Conservation (phyloP, 2,888 invertebrate genomes). For the Ormyrus thymus region DNA sequence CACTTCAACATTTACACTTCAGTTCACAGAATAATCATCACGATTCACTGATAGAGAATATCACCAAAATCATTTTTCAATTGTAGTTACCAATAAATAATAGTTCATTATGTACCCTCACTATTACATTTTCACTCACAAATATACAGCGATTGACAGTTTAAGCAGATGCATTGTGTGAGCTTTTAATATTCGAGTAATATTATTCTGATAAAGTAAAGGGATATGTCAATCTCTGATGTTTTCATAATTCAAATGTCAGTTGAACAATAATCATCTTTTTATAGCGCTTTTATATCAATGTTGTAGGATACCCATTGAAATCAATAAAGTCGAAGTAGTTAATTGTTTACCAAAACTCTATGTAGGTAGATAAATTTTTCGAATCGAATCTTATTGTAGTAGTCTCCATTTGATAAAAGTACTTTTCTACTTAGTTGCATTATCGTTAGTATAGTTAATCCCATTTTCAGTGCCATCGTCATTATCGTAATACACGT, state of each 20-base stretch:
- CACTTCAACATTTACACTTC: conserved; percentile 37
- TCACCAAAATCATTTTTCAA: conserved; percentile 37
- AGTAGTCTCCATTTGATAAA: conserved; percentile 29
- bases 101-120: conserved; percentile 5
- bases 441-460: conserved; percentile 9
- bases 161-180: background rate
- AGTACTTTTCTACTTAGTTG: conserved; percentile 24
- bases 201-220: background rate
- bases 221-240: conserved; percentile 35
- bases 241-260: conserved; percentile 11
- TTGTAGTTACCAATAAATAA: conserved; percentile 28
- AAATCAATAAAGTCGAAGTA: conserved; percentile 12
- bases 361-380: conserved; percentile 29
- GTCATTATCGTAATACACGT: background rate
- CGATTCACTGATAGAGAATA: conserved; percentile 44
- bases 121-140: conserved; percentile 46
- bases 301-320: conserved; percentile 10
- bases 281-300: conserved; percentile 27
- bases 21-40: conserved; percentile 28
- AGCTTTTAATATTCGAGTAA: no score
- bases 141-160: conserved; percentile 36
- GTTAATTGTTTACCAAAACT: conserved; percentile 22
- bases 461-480: conserved; percentile 19
- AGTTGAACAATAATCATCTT: conserved; percentile 26
- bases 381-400: conserved; percentile 27